phyloP scores from a whole-genome alignment of 2,113 vertebrate genomes.

The Vanacampus margaritifer region DNA sequence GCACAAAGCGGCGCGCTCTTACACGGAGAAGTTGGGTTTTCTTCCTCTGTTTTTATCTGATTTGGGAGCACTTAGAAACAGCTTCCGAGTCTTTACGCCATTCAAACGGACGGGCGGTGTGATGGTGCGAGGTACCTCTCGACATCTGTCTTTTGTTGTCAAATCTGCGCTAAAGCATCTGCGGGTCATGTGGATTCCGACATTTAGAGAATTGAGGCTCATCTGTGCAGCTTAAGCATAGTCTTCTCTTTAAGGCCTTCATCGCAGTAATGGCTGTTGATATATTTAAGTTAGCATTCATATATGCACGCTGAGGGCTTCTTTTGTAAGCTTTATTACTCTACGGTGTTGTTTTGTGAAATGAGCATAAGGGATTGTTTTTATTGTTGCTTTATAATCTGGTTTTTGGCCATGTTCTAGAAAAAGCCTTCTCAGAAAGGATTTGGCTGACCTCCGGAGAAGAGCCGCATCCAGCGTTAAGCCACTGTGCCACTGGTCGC shows the following conservation, averaged over 20 bases:
- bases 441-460: slow-evolving; percentile 35
- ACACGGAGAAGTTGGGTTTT: slow-evolving; percentile 62
- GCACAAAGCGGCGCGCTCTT: slow-evolving; percentile 58
- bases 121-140: slow-evolving; percentile 48
- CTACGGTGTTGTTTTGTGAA: slow-evolving; percentile 60
- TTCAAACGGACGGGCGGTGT: slow-evolving; percentile 52
- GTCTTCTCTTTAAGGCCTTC: slow-evolving; percentile 18
- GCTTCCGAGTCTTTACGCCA: slow-evolving; percentile 56
- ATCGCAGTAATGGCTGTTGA: slow-evolving; percentile 30
- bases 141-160: slow-evolving; percentile 70
- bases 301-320: slow-evolving; percentile 13
- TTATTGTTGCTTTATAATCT: slow-evolving; percentile 74
- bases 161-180: slow-evolving; percentile 70
- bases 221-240: slow-evolving; percentile 57
- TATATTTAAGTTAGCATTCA: slow-evolving; percentile 2
- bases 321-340: slow-evolving; percentile 48
- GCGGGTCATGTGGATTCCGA: slow-evolving; percentile 60
- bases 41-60: slow-evolving; percentile 66
- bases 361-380: slow-evolving; percentile 69
- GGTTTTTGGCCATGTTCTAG: slow-evolving; percentile 70
- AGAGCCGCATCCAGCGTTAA: slow-evolving; percentile 47
- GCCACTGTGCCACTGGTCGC: slow-evolving; percentile 34
- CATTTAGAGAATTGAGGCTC: slow-evolving; percentile 68
- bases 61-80: slow-evolving; percentile 68
- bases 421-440: slow-evolving; percentile 63